These are phyloP conservation scores for Oreotrochilus melanogaster DNA, from an alignment of 2,113 vertebrate genomes.

Conservation along the genomic window DNA sequence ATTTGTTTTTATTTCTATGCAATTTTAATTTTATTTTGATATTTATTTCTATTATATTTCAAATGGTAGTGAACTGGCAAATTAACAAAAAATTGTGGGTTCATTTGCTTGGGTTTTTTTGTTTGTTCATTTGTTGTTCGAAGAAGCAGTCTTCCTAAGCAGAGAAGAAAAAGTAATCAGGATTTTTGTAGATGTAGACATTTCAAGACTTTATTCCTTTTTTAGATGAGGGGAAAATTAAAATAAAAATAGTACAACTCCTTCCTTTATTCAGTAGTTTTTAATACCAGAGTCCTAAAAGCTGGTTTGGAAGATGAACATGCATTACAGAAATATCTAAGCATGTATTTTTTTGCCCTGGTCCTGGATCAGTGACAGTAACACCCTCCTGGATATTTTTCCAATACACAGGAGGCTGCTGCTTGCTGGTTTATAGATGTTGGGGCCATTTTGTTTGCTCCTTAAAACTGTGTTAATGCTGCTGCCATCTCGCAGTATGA, in stretches of 20 bases:
- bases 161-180: not conserved
- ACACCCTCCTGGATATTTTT: constrained; percentile 49
- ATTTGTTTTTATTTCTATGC: not conserved
- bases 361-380: constrained; percentile 19
- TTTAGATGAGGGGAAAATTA: not conserved
- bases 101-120: not conserved
- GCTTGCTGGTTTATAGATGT: not conserved
- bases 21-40: not conserved
- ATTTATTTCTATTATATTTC: not conserved
- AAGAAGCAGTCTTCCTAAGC: not conserved
- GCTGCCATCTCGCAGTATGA: not conserved
- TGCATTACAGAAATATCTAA: constrained; percentile 43
- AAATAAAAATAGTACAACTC: constrained; percentile 51
- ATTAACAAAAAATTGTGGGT: not conserved
- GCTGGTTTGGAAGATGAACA: constrained; percentile 57
- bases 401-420: not conserved
- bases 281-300: constrained; percentile 33
- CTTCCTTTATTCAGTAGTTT: constrained; percentile 15
- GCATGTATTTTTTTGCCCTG: not conserved
- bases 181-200: not conserved
- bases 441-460: not conserved
- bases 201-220: not conserved
- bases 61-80: not conserved
- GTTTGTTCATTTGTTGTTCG: not conserved
- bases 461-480: not conserved